Base-by-base conservation (phyloP, 2,797 vertebrate species). In the Salmo trutta region DNA sequence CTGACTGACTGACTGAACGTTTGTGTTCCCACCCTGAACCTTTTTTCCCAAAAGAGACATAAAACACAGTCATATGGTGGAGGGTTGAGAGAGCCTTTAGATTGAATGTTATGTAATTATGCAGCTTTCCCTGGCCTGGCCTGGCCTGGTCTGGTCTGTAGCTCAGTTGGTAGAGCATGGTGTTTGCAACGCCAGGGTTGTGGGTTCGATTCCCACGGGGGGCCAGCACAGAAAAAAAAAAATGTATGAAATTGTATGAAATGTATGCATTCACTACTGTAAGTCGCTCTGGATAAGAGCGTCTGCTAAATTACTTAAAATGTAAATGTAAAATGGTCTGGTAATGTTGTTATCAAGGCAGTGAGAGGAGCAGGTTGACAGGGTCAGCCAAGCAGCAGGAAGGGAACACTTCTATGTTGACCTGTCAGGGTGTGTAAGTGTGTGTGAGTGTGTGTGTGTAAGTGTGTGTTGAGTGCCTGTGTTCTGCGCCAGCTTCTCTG, bases 341-440 rank as follows among this genome's bases (percentile, higher is more conserved):
- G 14, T n/a, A 7, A 56, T 19, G 15, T 16, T 54, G 15, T n/a
- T 17, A 56, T 16, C 17, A 17, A 19, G 15, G 16, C 53, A 56
- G 15, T n/a, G 14, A 56, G 17, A 56, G 5, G 54, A 19, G 54
- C 17, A 15, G 5, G 54, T 15, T n/a, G 54, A 56, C 19, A 41
- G 41, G 41, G 41, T 41, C 41, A 41, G 41, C 41, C 8, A n/a
- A 56, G 54, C 54, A n/a, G 54, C 54, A 8, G 54, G 54, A 56
- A 66, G 64, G 64, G 47, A 76, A 31, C 17, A 41, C 66, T 41
- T 14, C 64, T 24, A n/a, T 66, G 64, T 66, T 56, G 24, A 66
- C 24, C 24, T 67, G 29, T 29, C 65, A 67, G 15, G 31, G 31
- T 17, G 27, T 36, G 27, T 36, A 5, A 29, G 66, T 33, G 29